Conservation (phyloP, 2,797 vertebrate species). For the Malurus leucopterus region DNA sequence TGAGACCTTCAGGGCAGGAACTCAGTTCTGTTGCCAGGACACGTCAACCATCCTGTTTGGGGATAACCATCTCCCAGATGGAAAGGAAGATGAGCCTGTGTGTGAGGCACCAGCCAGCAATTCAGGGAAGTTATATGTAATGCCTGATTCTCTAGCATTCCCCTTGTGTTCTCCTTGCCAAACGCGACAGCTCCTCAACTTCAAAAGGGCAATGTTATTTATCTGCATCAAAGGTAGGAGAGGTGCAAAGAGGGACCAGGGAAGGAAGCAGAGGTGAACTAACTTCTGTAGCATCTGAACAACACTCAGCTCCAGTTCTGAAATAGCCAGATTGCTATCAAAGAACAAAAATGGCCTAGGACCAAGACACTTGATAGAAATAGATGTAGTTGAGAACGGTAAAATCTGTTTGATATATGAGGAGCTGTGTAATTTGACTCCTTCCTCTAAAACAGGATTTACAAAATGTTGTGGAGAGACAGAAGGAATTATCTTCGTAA, state of each 20-base stretch:
- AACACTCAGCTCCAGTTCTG: not conserved
- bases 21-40: not conserved
- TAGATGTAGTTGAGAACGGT: not conserved
- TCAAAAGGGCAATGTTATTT: slow-evolving; percentile 23
- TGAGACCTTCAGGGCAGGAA: not conserved
- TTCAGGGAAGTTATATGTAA: not conserved
- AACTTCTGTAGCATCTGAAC: not conserved
- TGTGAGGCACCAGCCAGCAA: not conserved
- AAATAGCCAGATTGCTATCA: not conserved
- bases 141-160: not conserved
- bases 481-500: slow-evolving; percentile 26
- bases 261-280: not conserved
- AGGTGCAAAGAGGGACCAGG: not conserved
- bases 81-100: not conserved
- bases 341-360: not conserved
- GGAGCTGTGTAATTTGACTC: not conserved
- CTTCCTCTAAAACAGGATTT: slow-evolving; percentile 23
- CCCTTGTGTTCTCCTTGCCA: not conserved
- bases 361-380: not conserved
- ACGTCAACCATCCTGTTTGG: not conserved
- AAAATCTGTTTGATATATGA: not conserved
- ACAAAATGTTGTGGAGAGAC: not conserved
- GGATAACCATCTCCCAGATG: not conserved
- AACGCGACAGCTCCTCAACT: not conserved
- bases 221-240: not conserved